Percentiles rank a stretch among this genome's conserved stretches.
These are phyloP conservation scores for Zoroaster sp. DNA, from an alignment of 53 echinoderm and acorn worm genomes.

Conservation along the genomic window DNA sequence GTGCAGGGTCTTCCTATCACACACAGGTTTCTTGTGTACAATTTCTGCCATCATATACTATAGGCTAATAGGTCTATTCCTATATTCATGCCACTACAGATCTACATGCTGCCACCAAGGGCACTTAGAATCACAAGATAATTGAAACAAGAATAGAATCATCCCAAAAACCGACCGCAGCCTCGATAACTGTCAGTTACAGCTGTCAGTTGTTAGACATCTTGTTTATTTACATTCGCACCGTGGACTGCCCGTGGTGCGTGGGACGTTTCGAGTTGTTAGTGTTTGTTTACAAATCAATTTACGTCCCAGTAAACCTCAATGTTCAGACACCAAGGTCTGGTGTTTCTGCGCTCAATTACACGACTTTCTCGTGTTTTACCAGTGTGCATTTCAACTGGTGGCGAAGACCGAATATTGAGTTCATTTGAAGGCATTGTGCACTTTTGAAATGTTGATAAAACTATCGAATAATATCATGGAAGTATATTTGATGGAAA, in stretches of 20 bases:
- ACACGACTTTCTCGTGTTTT: neutral
- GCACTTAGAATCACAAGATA: no score
- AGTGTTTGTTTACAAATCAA: conserved; percentile 32
- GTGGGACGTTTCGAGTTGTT: neutral
- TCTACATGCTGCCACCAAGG: no score
- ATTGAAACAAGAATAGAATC: no score
- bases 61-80: no score
- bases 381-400: neutral
- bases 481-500: no score
- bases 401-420: neutral
- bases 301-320: neutral
- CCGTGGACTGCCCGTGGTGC: neutral
- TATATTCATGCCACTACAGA: no score
- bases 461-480: no score
- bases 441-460: no score
- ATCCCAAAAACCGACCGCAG: conserved; percentile 14
- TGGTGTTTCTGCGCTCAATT: neutral
- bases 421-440: neutral
- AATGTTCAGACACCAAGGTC: neutral
- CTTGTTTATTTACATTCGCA: conserved; percentile 22
- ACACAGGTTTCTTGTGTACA: no score
- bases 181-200: conserved; percentile 6
- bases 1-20: no score
- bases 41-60: no score
- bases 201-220: neutral